phyloP scores from a whole-genome alignment of 2,888 invertebrate species.

The Anoncus sp. region DNA sequence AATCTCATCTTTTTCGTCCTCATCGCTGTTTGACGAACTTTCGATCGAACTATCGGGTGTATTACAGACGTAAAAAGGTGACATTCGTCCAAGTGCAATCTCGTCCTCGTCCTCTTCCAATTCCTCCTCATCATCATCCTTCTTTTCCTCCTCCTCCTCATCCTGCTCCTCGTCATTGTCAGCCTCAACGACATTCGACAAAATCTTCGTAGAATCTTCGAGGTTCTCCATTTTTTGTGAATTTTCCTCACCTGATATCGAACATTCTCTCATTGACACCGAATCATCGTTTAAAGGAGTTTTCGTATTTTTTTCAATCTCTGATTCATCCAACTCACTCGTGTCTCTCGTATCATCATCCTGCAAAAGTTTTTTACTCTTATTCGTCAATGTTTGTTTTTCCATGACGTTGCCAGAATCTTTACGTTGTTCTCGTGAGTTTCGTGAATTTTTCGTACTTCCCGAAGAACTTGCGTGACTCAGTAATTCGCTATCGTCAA shows the following conservation, averaged over 20 bases:
- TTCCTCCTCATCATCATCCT: constrained; percentile 67
- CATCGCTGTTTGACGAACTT: constrained; percentile 69
- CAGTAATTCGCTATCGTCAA: constrained; percentile 62
- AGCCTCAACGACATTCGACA: constrained; percentile 64
- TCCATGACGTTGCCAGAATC: constrained; percentile 10
- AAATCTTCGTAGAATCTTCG: constrained; percentile 49
- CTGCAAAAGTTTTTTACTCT: constrained; percentile 46
- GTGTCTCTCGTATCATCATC: constrained; percentile 34
- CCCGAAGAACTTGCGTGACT: constrained; percentile 24
- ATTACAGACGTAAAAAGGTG: constrained; percentile 76
- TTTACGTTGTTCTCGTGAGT: too few species aligned
- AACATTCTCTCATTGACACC: constrained; percentile 67
- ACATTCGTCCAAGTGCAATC: constrained; percentile 73
- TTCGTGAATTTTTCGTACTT: constrained; percentile 10
- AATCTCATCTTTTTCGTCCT: constrained; percentile 57
- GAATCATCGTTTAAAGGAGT: constrained; percentile 18
- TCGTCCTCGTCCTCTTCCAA: constrained; percentile 73
- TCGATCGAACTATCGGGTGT: constrained; percentile 75
- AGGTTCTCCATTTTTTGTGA: constrained; percentile 67
- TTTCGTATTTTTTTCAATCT: constrained; percentile 15
- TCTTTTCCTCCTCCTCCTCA: constrained; percentile 66
- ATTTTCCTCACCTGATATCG: constrained; percentile 66
- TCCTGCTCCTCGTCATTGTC: constrained; percentile 68
- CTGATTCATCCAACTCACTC: constrained; percentile 19
- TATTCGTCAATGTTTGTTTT: constrained; percentile 44